A percentile compares a stretch with the other conserved stretches of the same genome.
These are phyloP conservation scores for Myopa tessellatipennis DNA, from an alignment of 2,888 invertebrate genomes.

Conservation along the genomic window DNA sequence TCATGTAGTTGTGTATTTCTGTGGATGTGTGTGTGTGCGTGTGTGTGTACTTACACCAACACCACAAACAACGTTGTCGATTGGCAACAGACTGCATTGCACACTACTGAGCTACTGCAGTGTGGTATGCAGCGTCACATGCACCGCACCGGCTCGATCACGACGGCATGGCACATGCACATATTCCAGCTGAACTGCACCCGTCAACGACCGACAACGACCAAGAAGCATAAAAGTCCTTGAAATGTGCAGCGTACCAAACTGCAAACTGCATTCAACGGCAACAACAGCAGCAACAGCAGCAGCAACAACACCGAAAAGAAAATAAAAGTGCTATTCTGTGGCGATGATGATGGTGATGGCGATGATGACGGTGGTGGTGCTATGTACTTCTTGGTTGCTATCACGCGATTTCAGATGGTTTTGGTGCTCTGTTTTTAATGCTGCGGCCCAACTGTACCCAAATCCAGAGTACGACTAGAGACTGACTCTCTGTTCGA, in stretches of 20 bases:
- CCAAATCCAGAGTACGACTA: not conserved
- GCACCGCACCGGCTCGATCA: not conserved
- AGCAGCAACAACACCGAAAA: slow-evolving; percentile 22
- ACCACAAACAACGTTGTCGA: not conserved
- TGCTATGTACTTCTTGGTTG: slow-evolving; percentile 7
- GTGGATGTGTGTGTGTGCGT: too few relatives aligned
- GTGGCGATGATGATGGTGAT: not conserved
- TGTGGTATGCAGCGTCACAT: too few relatives aligned
- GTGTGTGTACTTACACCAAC: not conserved
- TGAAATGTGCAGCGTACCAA: slow-evolving; percentile 58
- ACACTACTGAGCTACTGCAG: not conserved
- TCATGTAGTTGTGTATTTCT: too few relatives aligned
- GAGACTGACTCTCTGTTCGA: too few relatives aligned
- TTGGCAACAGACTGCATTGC: not conserved
- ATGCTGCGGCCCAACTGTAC: slow-evolving; percentile 30
- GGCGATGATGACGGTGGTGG: not conserved
- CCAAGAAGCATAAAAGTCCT: slow-evolving; percentile 56
- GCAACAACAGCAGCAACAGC: slow-evolving; percentile 20
- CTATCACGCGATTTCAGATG: not conserved
- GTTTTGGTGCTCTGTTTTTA: not conserved
- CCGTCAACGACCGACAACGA: slow-evolving; percentile 52
- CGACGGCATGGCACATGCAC: not conserved
- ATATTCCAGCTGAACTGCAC: slow-evolving; percentile 6
- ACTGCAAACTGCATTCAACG: slow-evolving; percentile 44
- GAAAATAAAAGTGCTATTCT: slow-evolving; percentile 22